Base-by-base conservation (phyloP, 1,140 invertebrate genomes). In the Lepidostoma basale region DNA sequence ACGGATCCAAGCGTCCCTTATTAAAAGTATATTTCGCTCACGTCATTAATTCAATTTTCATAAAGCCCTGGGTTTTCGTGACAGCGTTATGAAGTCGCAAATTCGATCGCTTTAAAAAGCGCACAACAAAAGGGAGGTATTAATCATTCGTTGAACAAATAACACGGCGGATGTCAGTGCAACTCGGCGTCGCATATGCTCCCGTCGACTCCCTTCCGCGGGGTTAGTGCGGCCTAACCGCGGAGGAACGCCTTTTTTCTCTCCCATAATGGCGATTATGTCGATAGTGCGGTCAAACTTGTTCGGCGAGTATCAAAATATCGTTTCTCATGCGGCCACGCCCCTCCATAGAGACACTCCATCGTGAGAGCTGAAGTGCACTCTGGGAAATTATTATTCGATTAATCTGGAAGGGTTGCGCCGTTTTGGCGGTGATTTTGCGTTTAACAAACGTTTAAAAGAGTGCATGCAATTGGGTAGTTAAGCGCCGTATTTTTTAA, bases 251-350 rank as follows among this genome's bases (percentile, higher is more conserved):
- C 67, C 67, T 54, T 69, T 59, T 69, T 62, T 62, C 26, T 58
- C 18, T 28, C 42, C 14, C 42, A 49, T 30, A 63, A 63, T 63
- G 60, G 60, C 60, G 60, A 63, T 47, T 69, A 45, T 47, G 28
- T 54, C 56, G 62, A 69, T 58, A 56, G 49, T 69, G 67, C 52
- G 67, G 67, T 69, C 60, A 69, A 69, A 69, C 67, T 69, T 58
- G 67, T 69, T 69, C 67, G 52, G 39, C 47, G 49, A 36, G 62
- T 30, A 69, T 69, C 62, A 69, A 69, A 69, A 69, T 58, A 33
- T 64, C 67, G 67, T 69, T 69, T 69, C 62, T 69, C 67, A 49
- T 36, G 23, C 64, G 52, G 20, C 20, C 33, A 52, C 60, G 60
- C 60, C 60, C 25, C 2, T 3, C 60, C 16, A 16, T 16, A 22